Evolutionary conservation across 2,888 invertebrate genomes (phyloP), one percentile per base, ranked within the genome.

Genomic region (Morinoia aosen): DNA sequence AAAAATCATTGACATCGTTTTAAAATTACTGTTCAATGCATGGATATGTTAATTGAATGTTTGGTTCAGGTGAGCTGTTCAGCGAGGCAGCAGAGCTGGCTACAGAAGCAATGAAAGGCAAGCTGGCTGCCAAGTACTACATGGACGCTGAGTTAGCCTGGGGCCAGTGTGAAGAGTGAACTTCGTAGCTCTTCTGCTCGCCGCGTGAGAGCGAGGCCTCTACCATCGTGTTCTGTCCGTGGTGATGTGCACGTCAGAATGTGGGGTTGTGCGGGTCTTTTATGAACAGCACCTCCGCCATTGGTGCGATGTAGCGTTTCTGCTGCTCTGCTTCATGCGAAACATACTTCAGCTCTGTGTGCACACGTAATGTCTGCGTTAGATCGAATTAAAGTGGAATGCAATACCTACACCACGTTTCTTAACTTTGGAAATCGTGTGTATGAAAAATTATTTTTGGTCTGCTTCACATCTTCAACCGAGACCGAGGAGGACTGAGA

Each of bases 11-110:
- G 19, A 2, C 76, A 19, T 33, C 10, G 76, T 8, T 25, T 76
- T 33, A 25, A 10, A 76, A 16, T 25, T 33, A 33, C 25, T 19
- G 3, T 8, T 2, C 61, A 16, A 61, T 61, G 8, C 19, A 19
- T 25, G 76, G 33, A 33, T 76, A 25, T 2, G 25, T 14, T 0
- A 25, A 33, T 2, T 76, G 25, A 76, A 12, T 76, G 76, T 76
- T 19, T 76, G 76, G 76, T 76, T 76, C 96, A 97, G 97, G 97
- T 95, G 97, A 98, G 96, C 97, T 97, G 96, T 98, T 97, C 97
- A 97, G 97, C 96, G 97, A 97, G 96, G 98, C 98, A 57, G 98
- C 98, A n/a, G 98, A 98, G 96, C 97, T 97, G 39, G 98, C 98
- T 1, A 97, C 97, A 97, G 97, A 97, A 95, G 97, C 97, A n/a